Conservation (phyloP, 1,140 invertebrate species). For the Atta cephalotes region DNA sequence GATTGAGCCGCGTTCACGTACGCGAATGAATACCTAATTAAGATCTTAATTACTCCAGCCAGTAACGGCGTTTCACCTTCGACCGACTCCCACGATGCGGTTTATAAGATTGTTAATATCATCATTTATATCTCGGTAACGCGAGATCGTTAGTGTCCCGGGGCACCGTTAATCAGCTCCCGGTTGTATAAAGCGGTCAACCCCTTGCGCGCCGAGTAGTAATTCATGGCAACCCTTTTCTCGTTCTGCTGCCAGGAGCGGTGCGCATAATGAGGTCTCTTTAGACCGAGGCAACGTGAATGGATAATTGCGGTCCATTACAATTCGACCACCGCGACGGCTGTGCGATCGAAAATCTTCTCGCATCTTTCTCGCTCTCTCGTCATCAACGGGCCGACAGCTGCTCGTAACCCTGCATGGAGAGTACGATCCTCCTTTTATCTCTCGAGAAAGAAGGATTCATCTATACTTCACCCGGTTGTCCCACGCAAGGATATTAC, state of each 20-base stretch:
- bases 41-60: conserved; percentile 82
- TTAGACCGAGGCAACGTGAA: conserved; percentile 52
- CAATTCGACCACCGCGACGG: conserved; percentile 58
- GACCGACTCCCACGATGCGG: conserved; percentile 83
- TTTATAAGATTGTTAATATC: conserved; percentile 83
- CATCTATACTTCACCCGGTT: neutral
- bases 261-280: conserved; percentile 57
- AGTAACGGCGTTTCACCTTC: conserved; percentile 78
- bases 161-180: conserved; percentile 70
- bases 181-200: conserved; percentile 67
- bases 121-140: conserved; percentile 78
- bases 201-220: conserved; percentile 66
- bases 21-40: conserved; percentile 83
- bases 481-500: neutral
- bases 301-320: conserved; percentile 64
- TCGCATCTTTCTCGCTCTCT: conserved; percentile 26
- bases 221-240: conserved; percentile 71
- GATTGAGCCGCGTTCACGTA: conserved; percentile 63
- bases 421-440: conserved; percentile 4
- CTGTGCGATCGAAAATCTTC: conserved; percentile 59
- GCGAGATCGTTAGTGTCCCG: conserved; percentile 75
- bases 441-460: conserved; percentile 29
- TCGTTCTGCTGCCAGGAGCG: conserved; percentile 12
- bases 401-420: neutral
- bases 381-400: conserved; percentile 43